phyloP scores from a whole-genome alignment of 2,113 vertebrate species.

The Pao palembangensis region DNA sequence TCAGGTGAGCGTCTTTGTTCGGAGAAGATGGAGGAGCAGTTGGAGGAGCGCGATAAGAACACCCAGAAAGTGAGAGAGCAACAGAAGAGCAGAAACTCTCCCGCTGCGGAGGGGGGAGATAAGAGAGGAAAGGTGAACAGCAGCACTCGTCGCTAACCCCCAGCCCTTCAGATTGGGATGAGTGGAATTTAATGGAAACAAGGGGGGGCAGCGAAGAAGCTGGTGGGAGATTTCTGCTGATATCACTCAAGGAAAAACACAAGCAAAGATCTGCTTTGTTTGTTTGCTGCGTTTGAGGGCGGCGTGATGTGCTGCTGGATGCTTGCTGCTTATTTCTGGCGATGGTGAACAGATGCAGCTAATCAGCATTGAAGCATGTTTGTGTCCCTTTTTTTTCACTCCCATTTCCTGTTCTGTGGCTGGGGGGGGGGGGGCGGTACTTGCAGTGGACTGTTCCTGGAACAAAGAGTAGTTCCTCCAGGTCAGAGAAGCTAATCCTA shows the following conservation, averaged over 20 bases:
- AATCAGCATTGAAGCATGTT: too few relatives aligned
- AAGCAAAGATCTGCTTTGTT: too few relatives aligned
- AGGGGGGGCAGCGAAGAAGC: not conserved
- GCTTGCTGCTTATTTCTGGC: too few relatives aligned
- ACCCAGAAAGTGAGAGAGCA: conserved; percentile 57
- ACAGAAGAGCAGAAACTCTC: conserved; percentile 62
- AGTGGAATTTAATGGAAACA: conserved; percentile 47
- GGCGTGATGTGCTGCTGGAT: too few relatives aligned
- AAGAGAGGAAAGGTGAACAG: conserved; percentile 84
- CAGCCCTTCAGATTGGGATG: conserved; percentile 71
- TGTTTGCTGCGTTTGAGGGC: too few relatives aligned
- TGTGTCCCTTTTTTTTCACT: too few relatives aligned
- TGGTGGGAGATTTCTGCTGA: not conserved
- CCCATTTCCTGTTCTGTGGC: too few relatives aligned
- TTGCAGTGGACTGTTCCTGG: too few relatives aligned
- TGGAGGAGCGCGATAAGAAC: conserved; percentile 20
- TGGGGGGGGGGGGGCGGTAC: too few relatives aligned
- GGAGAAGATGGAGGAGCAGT: not conserved
- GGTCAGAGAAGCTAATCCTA: too few relatives aligned
- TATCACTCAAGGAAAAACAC: not conserved
- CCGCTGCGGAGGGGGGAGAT: conserved; percentile 78
- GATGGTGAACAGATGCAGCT: too few relatives aligned
- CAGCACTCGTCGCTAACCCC: conserved; percentile 75
- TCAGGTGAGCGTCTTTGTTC: not conserved
- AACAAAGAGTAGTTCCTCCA: too few relatives aligned